Base-by-base conservation (phyloP, 2,888 invertebrate species). In the Drosophila emarginata region DNA sequence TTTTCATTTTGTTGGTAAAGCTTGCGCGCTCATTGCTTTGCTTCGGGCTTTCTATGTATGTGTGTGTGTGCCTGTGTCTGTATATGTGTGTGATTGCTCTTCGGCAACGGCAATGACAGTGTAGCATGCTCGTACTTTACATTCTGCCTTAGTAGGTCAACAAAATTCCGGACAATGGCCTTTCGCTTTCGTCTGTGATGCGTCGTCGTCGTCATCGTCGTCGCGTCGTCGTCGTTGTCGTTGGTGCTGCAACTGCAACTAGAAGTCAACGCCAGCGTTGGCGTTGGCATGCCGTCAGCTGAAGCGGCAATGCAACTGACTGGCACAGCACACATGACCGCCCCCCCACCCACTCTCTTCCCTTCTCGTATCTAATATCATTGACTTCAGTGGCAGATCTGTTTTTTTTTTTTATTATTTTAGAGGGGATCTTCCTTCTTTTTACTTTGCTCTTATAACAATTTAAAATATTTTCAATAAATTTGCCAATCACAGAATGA, bases 101-200 rank as follows among this genome's bases (percentile, higher is more conserved):
- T 80, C 79, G 89, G 89, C 80, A 87, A 88, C 90, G 90, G 90
- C 90, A 90, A 90, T 90, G 90, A 90, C 90, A 90, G 90, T 90
- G 90, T 89, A 89, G 89, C 78, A 67, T 80, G 76, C 74, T 78
- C 79, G 79, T 80, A 81, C 84, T 80, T 83, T 83, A 83, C 79
- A 83, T 87, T 87, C 87, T 81, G 85, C 74, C 86, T 91, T 92
- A 92, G 92, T 92, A 92, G 92, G 92, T 92, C 92, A 92, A 91
- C 90, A 91, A 90, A 91, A 91, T 91, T 92, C 91, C 91, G 92
- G 92, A 91, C 92, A 92, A 91, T 92, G 92, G 91, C 92, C 92
- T 92, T 91, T 92, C 90, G 88, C 90, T 91, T 91, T 91, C 89
- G 89, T 88, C 82, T 86, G 80, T 75, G 76, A 79, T 77, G 78